Conservation (phyloP, 35 echinoderm and acorn worm genomes). For the Hemicentrotus pulcherrimus region DNA sequence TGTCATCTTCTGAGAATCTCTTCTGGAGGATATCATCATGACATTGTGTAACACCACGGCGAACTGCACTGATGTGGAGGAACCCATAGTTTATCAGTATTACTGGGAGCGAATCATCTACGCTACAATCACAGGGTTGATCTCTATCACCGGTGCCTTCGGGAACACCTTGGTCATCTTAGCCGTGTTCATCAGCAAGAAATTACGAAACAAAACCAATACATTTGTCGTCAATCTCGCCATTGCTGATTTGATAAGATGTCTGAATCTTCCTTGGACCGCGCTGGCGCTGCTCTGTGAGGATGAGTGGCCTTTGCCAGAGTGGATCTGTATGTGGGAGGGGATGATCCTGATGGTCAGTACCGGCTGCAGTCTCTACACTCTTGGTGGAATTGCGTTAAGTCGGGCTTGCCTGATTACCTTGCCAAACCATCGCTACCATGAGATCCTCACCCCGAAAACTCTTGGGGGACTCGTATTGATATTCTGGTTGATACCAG, state of each 20-base stretch:
- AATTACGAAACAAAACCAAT: slow-evolving; percentile 78
- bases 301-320: slow-evolving; percentile 73
- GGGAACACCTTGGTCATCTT: slow-evolving; percentile 81
- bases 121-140: slow-evolving; percentile 46
- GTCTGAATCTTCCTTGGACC: slow-evolving; percentile 79
- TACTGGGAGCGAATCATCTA: slow-evolving; percentile 54
- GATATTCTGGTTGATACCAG: slow-evolving; percentile 68
- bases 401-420: slow-evolving; percentile 75
- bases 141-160: slow-evolving; percentile 53
- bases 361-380: slow-evolving; percentile 79
- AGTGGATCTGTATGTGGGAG: slow-evolving; percentile 69
- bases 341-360: slow-evolving; percentile 55
- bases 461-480: slow-evolving; percentile 45
- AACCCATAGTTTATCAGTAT: slow-evolving; percentile 1
- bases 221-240: slow-evolving; percentile 76
- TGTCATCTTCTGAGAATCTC: too few relatives aligned
- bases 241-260: slow-evolving; percentile 74
- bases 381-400: slow-evolving; percentile 72
- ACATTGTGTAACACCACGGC: not conserved
- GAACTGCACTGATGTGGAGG: not conserved
- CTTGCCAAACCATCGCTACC: slow-evolving; percentile 51
- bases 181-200: slow-evolving; percentile 64
- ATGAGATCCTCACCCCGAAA: slow-evolving; percentile 58
- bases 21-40: not conserved
- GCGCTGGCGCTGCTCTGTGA: slow-evolving; percentile 66